A percentile compares a stretch with the other conserved stretches of the same genome.
These are phyloP conservation scores for Kryptolebias ocellatus DNA, from an alignment of 2,797 vertebrate genomes.

Conservation along the genomic window DNA sequence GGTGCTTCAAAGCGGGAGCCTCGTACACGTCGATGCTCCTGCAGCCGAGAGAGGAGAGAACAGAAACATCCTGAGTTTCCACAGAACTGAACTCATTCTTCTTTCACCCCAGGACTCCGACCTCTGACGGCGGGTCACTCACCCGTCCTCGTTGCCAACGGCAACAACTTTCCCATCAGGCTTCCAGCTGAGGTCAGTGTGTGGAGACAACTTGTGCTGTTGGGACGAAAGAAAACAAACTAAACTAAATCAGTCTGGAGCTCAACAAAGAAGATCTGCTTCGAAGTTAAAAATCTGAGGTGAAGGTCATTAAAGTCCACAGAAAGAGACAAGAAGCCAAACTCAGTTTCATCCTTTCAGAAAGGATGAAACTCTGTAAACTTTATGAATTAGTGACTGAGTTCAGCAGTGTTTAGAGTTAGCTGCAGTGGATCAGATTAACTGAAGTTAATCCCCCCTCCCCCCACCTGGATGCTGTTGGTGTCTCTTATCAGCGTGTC, in stretches of 20 bases:
- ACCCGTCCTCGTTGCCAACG: conserved; percentile 98
- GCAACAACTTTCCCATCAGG: conserved; percentile 90
- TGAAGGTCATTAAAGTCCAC: no score
- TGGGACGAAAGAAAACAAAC: conserved; percentile 25
- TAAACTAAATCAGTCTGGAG: neutral
- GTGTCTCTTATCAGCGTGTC: conserved; percentile 91
- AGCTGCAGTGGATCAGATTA: no score
- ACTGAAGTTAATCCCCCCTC: neutral
- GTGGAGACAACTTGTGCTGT: conserved; percentile 93
- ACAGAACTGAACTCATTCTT: conserved; percentile 10
- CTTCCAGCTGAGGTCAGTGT: conserved; percentile 96
- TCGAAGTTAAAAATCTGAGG: no score
- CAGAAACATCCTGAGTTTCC: conserved; percentile 4
- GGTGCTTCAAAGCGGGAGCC: conserved; percentile 84
- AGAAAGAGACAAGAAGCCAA: no score
- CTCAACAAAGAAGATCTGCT: no score
- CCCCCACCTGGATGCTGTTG: conserved; percentile 88
- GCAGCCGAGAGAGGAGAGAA: conserved; percentile 10
- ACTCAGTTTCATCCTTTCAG: no score
- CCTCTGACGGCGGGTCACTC: conserved; percentile 63
- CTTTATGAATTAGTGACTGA: no score
- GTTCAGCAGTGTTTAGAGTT: no score
- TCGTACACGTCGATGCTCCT: conserved; percentile 92
- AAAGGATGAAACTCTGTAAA: no score
- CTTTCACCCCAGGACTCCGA: neutral